Base-by-base conservation (phyloP, 1,140 invertebrate genomes). In the Drosophila sp. region DNA sequence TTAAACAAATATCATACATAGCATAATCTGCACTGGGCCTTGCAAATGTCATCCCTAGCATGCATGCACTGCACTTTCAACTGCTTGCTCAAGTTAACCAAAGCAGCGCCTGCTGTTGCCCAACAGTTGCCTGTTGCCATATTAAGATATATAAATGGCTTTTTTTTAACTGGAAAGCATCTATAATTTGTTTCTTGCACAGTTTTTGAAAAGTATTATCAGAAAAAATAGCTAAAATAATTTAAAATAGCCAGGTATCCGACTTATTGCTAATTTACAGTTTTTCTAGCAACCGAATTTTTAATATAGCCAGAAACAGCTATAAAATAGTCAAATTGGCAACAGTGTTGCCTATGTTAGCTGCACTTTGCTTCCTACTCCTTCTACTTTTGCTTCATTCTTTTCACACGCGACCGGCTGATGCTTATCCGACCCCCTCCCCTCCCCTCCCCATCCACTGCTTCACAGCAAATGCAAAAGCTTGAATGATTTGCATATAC, bases 401-500 rank as follows among this genome's bases (percentile, higher is more conserved):
- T 69, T 62, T 77, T 81, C 78, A 66, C 79, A 77, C 79, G 61
- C 54, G 43, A 46, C 18, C 54, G 48, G 59, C 58, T 54, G 62
- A 58, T 75, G 74, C 72, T 71, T 38, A 8, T 57, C 59, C 64
- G 29, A 43, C 9, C 38, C 27, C 40, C 40, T 45, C 56, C 38
- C 16, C 9, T 21, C 21, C 34, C 38, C 27, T n/a, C 32, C 5
- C 11, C 8, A 21, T 21, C 8, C 16, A 13, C 45, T 4, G 0
- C 41, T 59, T 46, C 27, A 29, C 7, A 7, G 36, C 53, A 36
- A 21, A 21, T 61, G 32, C 18, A 61, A 43, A 43, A 43, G 50
- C 43, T 25, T 5, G 50, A 18, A 40, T 43, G 13, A 11, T 48
- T 29, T 64, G 48, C 48, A 53, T 53, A 53, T 14, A 21, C 4